Percentiles rank a stretch among this genome's conserved stretches.
Conservation (phyloP, 92 coral and sea anemone genomes). For the Chrysogorgia sp. region DNA sequence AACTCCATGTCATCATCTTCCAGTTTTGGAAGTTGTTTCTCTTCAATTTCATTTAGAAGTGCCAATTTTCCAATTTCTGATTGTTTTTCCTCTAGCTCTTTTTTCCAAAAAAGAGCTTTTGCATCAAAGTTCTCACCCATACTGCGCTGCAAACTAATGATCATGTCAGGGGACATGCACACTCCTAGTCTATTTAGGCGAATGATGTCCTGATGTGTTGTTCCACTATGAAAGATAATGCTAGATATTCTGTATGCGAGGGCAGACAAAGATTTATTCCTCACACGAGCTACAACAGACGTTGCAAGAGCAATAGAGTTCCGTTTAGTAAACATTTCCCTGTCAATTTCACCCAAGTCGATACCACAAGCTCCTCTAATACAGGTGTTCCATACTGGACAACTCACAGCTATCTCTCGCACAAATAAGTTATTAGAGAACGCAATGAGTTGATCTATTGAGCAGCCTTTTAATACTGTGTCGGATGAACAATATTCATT, state of each 20-base stretch:
- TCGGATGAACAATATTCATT: neutral
- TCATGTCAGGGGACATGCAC: conserved; percentile 67
- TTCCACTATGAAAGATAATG: conserved; percentile 66
- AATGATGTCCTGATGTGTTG: conserved; percentile 48
- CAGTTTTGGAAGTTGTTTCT: conserved; percentile 36
- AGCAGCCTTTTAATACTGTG: neutral
- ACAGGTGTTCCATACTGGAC: conserved; percentile 1
- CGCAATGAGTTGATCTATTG: neutral
- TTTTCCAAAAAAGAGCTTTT: conserved; percentile 54
- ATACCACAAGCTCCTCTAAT: conserved; percentile 5
- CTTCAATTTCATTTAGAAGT: conserved; percentile 37
- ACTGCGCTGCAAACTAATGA: conserved; percentile 31
- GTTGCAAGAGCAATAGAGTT: conserved; percentile 69
- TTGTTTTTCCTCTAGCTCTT: conserved; percentile 48
- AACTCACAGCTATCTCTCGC: neutral
- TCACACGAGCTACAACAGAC: conserved; percentile 53
- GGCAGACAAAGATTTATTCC: conserved; percentile 60
- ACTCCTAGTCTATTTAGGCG: conserved; percentile 66
- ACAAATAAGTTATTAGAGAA: neutral
- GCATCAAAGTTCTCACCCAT: conserved; percentile 56
- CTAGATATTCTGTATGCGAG: conserved; percentile 56
- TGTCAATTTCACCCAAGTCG: neutral
- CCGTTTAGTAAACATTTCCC: neutral
- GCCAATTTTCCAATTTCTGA: conserved; percentile 16
- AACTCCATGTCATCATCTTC: conserved; percentile 39